Evolutionary conservation across 2,888 invertebrate genomes (phyloP).

Genomic region (Lysandra coridon): DNA sequence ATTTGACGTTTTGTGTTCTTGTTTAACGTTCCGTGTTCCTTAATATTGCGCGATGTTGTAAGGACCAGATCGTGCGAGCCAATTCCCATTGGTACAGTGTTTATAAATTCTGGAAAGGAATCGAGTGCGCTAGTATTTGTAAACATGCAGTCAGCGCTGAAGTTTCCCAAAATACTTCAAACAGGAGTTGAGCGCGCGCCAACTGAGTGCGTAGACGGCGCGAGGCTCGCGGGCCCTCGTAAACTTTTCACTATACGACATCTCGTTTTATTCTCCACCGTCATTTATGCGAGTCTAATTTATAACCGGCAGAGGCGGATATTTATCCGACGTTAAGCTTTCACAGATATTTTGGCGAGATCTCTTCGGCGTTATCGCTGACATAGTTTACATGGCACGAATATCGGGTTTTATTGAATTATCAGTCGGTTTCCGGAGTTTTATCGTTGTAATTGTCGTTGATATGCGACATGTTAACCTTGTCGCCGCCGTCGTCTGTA

Average conservation of each 20-base stretch:
- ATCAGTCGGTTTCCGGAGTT: slow-evolving; percentile 10
- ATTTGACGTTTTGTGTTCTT: not conserved
- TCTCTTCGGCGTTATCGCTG: slow-evolving; percentile 19
- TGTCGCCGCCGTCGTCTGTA: slow-evolving; percentile 53
- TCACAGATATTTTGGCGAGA: slow-evolving; percentile 28
- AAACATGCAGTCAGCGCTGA: slow-evolving; percentile 65
- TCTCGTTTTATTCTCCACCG: slow-evolving; percentile 67
- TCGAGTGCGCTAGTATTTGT: slow-evolving; percentile 76
- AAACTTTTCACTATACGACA: slow-evolving; percentile 74
- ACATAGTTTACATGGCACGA: slow-evolving; percentile 27
- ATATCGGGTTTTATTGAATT: slow-evolving; percentile 8
- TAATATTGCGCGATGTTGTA: slow-evolving; percentile 36
- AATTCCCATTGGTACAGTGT: slow-evolving; percentile 68
- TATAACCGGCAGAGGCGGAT: slow-evolving; percentile 50
- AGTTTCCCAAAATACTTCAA: slow-evolving; percentile 75
- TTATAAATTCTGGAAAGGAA: slow-evolving; percentile 75
- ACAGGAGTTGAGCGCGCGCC: slow-evolving; percentile 77
- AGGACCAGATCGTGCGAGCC: slow-evolving; percentile 52
- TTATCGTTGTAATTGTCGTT: slow-evolving; percentile 41
- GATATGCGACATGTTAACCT: slow-evolving; percentile 59
- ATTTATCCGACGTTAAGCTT: slow-evolving; percentile 41
- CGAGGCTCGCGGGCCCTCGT: slow-evolving; percentile 62
- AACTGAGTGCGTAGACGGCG: slow-evolving; percentile 74
- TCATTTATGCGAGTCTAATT: slow-evolving; percentile 64
- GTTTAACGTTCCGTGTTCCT: not conserved